Evolutionary conservation across 2,113 vertebrate genomes (phyloP), one percentile per base, ranked within the genome.

Genomic region (Ramphastos sulfuratus): DNA sequence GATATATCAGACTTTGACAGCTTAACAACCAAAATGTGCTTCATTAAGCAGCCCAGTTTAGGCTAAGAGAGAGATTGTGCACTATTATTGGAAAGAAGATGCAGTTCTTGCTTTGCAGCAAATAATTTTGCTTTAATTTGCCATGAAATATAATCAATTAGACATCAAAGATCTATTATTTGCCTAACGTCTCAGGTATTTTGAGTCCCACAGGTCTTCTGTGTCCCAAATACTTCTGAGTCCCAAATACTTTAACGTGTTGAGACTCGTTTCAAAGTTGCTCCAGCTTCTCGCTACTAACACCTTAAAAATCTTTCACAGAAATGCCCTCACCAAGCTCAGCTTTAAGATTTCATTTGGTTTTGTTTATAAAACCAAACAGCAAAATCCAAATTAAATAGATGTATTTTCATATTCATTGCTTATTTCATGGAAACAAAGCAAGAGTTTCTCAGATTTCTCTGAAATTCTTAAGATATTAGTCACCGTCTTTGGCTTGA

Each of bases 401-500:
- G 88, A 91, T 83, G 30, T 27, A 60, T 27, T 64, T 89, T 35
- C 31, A 31, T 15, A 25, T 39, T 71, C 21, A 52, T 8, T 66
- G 9, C 37, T 60, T 3, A 76, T 17, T 60, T 46, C 2, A 35
- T 4, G 16, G 27, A 80, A 74, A 11, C 9, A 39, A 61, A 61
- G 37, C 1, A 30, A 30, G 50, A 70, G 46, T 48, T 67, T 7
- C 52, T 64, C 64, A 86, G 35, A 56, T 35, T 88, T 69, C 67
- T 37, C 28, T 13, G 12, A 28, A 63, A 70, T 31, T 59, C 12
- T 73, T 10, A 25, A 79, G 61, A 69, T n/a, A 72, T 4, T 66
- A 95, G 95, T 85, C 78, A 98, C 98, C 97, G 93, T 95, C 87
- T 97, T 42, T 97, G 96, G 94, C 73, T 96, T 65, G 92, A 87